Evolutionary conservation across 1,140 invertebrate genomes (phyloP), one percentile per base, ranked within the genome.

Genomic region (Drosophila teissieri): DNA sequence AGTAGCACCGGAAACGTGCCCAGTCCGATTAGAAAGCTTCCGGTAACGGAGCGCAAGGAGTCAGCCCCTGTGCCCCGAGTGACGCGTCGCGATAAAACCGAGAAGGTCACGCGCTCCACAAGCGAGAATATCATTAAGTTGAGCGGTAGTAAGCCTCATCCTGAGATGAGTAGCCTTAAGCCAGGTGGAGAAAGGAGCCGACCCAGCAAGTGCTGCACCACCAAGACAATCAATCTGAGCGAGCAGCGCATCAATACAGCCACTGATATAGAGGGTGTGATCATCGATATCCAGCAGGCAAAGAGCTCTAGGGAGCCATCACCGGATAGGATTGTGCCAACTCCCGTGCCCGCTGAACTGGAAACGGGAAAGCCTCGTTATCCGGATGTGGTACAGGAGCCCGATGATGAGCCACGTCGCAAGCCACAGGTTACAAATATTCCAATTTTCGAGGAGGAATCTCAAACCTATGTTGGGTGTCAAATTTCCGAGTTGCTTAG

Each of bases 281-380:
- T 95, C 27, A 94, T 95, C 62, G 94, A 95, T 65, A 93, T 94
- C 60, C 94, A 95, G 85, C 94, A 95, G 83, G 95, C 95, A 0
- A 95, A 95, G 92, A 96, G 95, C 52, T 96, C 95, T 0, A 86
- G 95, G 40, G 95, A 96, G 89, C 95, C 95, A 19, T 95, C 95
- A 11, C 95, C 95, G 6, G 94, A 95, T 83, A 93, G 94, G 39
- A 93, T 95, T 67, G 94, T 94, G 80, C 94, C 95, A 1, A 94
- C 94, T n/a, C 95, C 95, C 1, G 92, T 95, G 46, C 93, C 93
- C 27, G 93, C 93, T 27, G 92, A 93, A 60, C 93, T 94, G 51
- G 94, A 95, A 69, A 91, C 92, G n/a, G 94, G 94, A 36, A 94
- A 93, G 54, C 95, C 95, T 11, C 93, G 95, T 65, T 95, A 95